Evolutionary conservation across 1,140 invertebrate species (phyloP), one percentile per base, ranked within the genome.

Genomic region (Eueides isabella): DNA sequence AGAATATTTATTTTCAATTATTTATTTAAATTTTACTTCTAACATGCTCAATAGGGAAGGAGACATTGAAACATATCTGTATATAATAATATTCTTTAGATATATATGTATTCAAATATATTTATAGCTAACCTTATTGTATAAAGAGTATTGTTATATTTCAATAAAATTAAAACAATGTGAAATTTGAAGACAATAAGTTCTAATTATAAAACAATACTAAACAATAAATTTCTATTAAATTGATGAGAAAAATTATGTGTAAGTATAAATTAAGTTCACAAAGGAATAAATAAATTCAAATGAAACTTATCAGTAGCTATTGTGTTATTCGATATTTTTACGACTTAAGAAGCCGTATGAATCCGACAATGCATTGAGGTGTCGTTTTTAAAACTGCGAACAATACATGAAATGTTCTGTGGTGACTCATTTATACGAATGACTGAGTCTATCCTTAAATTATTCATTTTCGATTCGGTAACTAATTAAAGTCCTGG

Each of bases 311-410:
- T 85, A 87, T 90, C 87, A 88, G 84, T 85, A 79, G 83, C 84
- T 89, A 91, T 89, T 90, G 88, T 90, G 90, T 88, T 86, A 92
- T 78, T 75, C 72, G 89, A 92, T 89, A 91, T 90, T 88, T 81
- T 84, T 92, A 91, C 91, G 89, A 92, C 90, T 92, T 88, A 89
- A 85, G 91, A 92, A 92, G 89, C 90, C 90, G 67, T 91, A 91
- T 74, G 78, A 85, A 80, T 80, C 80, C 81, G 82, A 85, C 84
- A 84, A 80, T 81, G 83, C 84, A 88, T 84, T 84, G 76, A 87
- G 82, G 88, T 90, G 88, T 88, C 86, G 82, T 81, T 82, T 88
- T 86, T 76, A 85, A 87, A 86, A 83, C 73, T 78, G 83, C 80
- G 78, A 88, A 81, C 80, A 81, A 85, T 84, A 85, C 79, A 78